phyloP scores from a whole-genome alignment of 2,888 invertebrate genomes.

The Malthinus seriepunctatus region DNA sequence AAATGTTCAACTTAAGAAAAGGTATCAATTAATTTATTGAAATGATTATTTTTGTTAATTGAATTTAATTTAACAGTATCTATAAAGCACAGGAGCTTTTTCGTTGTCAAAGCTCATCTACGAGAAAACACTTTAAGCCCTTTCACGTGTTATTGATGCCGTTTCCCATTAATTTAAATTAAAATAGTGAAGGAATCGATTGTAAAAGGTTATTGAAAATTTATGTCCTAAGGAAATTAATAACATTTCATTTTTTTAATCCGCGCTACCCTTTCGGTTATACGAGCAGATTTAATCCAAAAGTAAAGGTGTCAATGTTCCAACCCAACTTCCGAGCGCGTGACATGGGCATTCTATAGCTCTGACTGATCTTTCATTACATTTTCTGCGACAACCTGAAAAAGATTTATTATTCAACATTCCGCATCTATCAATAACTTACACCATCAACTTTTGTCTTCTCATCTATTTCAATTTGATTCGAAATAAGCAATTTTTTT shows the following conservation, averaged over 20 bases:
- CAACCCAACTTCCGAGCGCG: not conserved
- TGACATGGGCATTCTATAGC: not conserved
- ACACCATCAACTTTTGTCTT: not conserved
- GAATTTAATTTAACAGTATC: too few species aligned
- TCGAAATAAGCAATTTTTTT: not conserved
- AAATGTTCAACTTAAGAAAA: too few species aligned
- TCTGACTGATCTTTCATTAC: conserved; percentile 3
- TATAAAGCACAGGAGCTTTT: too few species aligned
- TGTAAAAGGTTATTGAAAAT: too few species aligned
- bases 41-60: too few species aligned
- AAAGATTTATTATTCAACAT: not conserved
- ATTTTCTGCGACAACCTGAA: not conserved
- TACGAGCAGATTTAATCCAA: too few species aligned
- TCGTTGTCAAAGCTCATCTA: too few species aligned
- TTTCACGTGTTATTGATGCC: not conserved
- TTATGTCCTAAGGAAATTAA: too few species aligned
- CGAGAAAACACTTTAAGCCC: not conserved
- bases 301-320: not conserved
- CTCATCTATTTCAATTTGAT: not conserved
- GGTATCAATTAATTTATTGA: too few species aligned
- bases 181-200: not conserved
- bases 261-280: too few species aligned
- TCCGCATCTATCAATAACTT: not conserved
- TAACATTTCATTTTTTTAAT: too few species aligned
- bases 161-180: not conserved